These are phyloP conservation scores for Epizoanthus scotinus DNA, from an alignment of 92 coral and sea anemone species.

Conservation along the genomic window DNA sequence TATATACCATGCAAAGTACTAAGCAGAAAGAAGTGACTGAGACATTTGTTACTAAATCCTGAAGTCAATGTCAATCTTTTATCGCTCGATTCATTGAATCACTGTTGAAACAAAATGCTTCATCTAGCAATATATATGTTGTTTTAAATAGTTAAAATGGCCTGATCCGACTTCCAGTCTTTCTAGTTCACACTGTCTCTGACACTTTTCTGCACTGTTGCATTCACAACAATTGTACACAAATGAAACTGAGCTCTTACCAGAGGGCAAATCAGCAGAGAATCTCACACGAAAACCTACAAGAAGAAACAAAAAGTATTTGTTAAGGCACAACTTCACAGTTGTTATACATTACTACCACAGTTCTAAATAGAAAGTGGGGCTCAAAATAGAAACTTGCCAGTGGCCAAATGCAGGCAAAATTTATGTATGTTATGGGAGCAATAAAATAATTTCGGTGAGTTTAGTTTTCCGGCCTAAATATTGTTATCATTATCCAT, in stretches of 20 bases:
- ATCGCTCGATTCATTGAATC: not conserved
- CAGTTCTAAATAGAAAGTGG: not conserved
- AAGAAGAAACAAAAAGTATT: slow-evolving; percentile 12
- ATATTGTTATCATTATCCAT: too few species aligned
- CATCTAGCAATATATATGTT: too few species aligned
- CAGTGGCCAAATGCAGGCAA: too few species aligned
- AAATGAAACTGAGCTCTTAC: slow-evolving; percentile 68
- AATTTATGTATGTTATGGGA: too few species aligned
- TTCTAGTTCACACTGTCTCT: slow-evolving; percentile 33
- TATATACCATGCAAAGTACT: slow-evolving; percentile 31
- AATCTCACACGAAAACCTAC: slow-evolving; percentile 96
- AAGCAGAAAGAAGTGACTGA: slow-evolving; percentile 25
- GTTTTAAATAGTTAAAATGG: not conserved
- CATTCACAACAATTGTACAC: slow-evolving; percentile 9
- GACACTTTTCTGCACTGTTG: slow-evolving; percentile 35
- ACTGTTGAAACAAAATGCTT: too few species aligned
- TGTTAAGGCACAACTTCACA: not conserved
- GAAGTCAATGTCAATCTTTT: not conserved
- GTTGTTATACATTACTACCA: not conserved
- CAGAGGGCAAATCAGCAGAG: slow-evolving; percentile 81
- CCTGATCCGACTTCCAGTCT: not conserved
- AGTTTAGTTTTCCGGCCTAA: too few species aligned
- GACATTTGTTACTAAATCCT: not conserved
- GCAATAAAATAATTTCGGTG: too few species aligned
- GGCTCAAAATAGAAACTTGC: not conserved